Base-by-base conservation (phyloP, 2,888 invertebrate species). In the Xestobium rufovillosum region DNA sequence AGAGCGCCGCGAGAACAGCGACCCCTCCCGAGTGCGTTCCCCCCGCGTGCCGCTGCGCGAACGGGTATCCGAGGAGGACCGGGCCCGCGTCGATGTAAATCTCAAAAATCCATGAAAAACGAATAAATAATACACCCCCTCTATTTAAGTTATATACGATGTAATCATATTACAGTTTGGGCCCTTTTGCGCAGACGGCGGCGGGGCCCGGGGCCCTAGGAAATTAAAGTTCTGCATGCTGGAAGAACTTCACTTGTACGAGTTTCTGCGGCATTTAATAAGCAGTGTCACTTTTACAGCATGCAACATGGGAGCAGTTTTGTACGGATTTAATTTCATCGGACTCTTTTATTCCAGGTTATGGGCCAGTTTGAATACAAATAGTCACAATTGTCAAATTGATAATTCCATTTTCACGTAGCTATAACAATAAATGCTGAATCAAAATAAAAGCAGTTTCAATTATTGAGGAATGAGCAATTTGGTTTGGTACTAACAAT, bases 41-140 rank as follows among this genome's bases (percentile, higher is more conserved):
- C 57, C 57, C 57, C 50, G 48, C 48, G 47, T 49, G 50, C 56
- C 52, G 51, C 54, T 67, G 66, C 66, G 67, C 65, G 57, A 52
- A 54, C 52, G 44, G 34, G 41, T 42, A 43, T 51, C 38, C 42
- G 48, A 57, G 51, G 42, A 30, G 51, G 34, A 53, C 49, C n/a
- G 53, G 67, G 57, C 67, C 66, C 67, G 68, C 68, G 68, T 63
- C 66, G 68, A 63, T 63, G 59, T 59, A 60, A 65, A 65, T 65
- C 64, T 64, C 66, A 65, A 66, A 66, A 66, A 66, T 66, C 65
- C 64, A 66, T 66, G 65, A 63, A 67, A 63, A 66, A 63, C 61
- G 65, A 65, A 66, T 66, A 65, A 66, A 67, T 65, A 65, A 63
- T 65, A 61, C 55, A 53, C 48, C 51, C 46, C 52, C 49, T 47